These are phyloP conservation scores for Leucophora obtusa DNA, from an alignment of 2,888 invertebrate species.

Conservation along the genomic window DNA sequence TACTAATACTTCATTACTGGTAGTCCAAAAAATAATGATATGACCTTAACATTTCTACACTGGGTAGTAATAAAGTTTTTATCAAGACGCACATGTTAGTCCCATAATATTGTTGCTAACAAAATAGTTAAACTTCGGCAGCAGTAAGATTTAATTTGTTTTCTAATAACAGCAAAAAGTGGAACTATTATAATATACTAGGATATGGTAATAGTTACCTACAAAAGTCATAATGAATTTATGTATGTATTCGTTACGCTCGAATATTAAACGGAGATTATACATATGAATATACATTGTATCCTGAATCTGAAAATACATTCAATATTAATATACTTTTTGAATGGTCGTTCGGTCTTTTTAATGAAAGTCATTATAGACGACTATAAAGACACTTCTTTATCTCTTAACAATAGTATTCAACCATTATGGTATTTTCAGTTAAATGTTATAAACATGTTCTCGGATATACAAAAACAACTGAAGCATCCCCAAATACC, in stretches of 20 bases:
- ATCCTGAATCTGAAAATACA: conserved; percentile 10
- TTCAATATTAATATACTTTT: conserved; percentile 25
- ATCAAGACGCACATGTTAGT: no score
- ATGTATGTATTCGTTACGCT: conserved; percentile 41
- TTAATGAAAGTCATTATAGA: conserved; percentile 48
- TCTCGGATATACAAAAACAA: neutral
- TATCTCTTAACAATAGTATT: neutral
- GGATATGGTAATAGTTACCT: neutral
- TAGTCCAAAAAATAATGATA: no score
- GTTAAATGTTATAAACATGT: conserved; percentile 7
- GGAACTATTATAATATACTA: no score
- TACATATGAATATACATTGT: conserved; percentile 6
- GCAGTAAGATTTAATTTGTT: no score
- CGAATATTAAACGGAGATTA: conserved; percentile 47
- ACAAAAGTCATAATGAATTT: conserved; percentile 35
- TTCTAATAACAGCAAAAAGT: no score
- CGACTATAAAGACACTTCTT: neutral
- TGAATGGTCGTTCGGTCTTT: conserved; percentile 8
- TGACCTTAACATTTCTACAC: no score
- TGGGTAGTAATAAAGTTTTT: no score
- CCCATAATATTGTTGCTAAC: no score
- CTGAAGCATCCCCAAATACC: conserved; percentile 23
- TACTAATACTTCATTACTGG: no score
- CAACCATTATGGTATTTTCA: conserved; percentile 19
- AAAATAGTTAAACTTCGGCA: no score